phyloP scores from a whole-genome alignment of 1,140 invertebrate species.

The Oncopodura yosiiana region DNA sequence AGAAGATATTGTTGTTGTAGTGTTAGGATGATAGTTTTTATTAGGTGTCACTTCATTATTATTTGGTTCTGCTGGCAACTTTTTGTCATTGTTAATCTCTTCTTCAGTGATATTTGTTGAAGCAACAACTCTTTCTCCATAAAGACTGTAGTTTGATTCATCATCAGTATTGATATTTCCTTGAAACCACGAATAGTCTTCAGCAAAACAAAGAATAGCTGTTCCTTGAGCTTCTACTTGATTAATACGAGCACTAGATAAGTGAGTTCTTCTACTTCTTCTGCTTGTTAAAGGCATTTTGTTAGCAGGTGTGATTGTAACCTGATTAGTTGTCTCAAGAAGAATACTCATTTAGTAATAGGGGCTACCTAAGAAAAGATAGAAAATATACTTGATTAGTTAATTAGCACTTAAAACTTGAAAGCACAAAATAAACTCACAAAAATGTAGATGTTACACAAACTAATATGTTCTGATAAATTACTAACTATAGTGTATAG shows the following conservation, averaged over 20 bases:
- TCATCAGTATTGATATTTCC: constrained; percentile 38
- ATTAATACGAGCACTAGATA: constrained; percentile 11
- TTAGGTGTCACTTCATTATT: constrained; percentile 8
- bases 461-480: too few relatives aligned
- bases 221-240: constrained; percentile 36
- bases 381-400: too few relatives aligned
- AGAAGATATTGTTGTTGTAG: neutral
- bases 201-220: constrained; percentile 40
- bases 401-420: too few relatives aligned
- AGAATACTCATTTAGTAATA: too few relatives aligned
- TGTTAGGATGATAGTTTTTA: neutral
- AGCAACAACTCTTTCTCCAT: constrained; percentile 22
- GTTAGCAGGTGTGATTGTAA: too few relatives aligned
- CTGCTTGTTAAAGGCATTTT: constrained; percentile 17
- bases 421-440: too few relatives aligned
- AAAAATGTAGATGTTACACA: too few relatives aligned
- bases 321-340: too few relatives aligned
- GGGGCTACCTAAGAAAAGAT: too few relatives aligned
- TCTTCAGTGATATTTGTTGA: neutral
- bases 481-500: too few relatives aligned
- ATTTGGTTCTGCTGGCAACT: neutral
- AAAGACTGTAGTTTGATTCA: constrained; percentile 37
- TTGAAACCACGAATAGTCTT: constrained; percentile 39
- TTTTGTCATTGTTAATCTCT: neutral
- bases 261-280: constrained; percentile 9